These are phyloP conservation scores for Sanderia malayensis DNA, from an alignment of 30 jellyfish, hydroid and myxozoan genomes.

Conservation along the genomic window DNA sequence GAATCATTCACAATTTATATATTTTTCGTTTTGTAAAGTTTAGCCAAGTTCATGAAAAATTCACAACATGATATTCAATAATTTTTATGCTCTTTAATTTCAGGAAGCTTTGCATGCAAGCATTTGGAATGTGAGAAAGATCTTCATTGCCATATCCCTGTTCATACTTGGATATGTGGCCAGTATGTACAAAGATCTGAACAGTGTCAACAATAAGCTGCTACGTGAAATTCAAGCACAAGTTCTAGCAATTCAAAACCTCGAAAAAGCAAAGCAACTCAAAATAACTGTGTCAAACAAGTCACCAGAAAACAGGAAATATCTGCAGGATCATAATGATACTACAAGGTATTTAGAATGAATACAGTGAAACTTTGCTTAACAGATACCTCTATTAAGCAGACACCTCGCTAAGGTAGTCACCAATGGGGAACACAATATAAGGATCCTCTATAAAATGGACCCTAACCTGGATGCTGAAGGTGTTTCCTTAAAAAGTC, in stretches of 20 bases:
- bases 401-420: too few species aligned
- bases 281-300: not conserved
- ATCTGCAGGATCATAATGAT: not conserved
- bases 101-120: constrained; percentile 76
- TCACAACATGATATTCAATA: too few species aligned
- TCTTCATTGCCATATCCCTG: constrained; percentile 52
- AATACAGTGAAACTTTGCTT: too few species aligned
- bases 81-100: not conserved
- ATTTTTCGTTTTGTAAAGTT: too few species aligned
- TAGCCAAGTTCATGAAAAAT: too few species aligned
- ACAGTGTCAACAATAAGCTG: constrained; percentile 43
- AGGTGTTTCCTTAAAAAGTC: too few species aligned
- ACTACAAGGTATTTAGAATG: too few species aligned
- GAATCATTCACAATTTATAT: too few species aligned
- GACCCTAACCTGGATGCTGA: too few species aligned
- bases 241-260: constrained; percentile 29
- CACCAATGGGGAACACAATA: too few species aligned
- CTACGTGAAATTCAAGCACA: constrained; percentile 61
- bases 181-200: constrained; percentile 55
- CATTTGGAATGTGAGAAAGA: constrained; percentile 67
- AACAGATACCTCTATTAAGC: too few species aligned
- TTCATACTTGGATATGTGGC: constrained; percentile 54
- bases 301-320: not conserved
- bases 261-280: constrained; percentile 4
- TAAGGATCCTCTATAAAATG: too few species aligned